Base-by-base conservation (phyloP, 2,797 vertebrate genomes). In the Clarias pachynema region DNA sequence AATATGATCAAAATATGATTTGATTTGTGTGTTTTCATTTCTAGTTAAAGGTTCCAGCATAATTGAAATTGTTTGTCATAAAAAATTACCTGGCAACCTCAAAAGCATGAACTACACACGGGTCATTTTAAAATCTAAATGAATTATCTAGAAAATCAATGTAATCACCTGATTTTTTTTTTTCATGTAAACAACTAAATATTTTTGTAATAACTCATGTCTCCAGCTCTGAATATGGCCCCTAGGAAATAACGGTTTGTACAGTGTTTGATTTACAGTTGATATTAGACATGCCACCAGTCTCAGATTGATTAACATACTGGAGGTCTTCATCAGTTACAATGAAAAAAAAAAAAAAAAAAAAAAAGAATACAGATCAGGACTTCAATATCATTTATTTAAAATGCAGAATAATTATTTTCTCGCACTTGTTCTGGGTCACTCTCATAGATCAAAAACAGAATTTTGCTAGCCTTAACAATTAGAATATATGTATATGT, bases 401-500 rank as follows among this genome's bases (percentile, higher is more conserved):
- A 62, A 37, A 83, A 69, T 56, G 15, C 8, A 53, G 5, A 65
- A 78, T 40, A 74, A 44, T 18, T 62, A 29, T 20, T 70, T 29
- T 56, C 0, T 26, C 40, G 22, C n/a, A 63, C 22, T 63, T 22
- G 29, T 66, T 86, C 49, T 44, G 10, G 74, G 78, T 86, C 5
- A 29, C 85, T 88, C 90, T 88, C 88, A 89, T 87, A 89, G 81
- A 85, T 73, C 44, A 81, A 40, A 60, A 57, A 44, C 10, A 22
- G 40, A 29, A 59, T 75, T 87, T 75, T 91, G 88, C 83, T 89
- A 89, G 89, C 88, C 89, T 92, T 87, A 91, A 91, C 34, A 85
- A 89, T 84, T 88, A 86, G 81, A 82, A 70, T 89, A 91, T 87
- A 89, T 95, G 93, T 95, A 93, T 89, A 95, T 94, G 91, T 90